phyloP scores from a whole-genome alignment of 23 tunicate species.

The Botrylloides violaceus region DNA sequence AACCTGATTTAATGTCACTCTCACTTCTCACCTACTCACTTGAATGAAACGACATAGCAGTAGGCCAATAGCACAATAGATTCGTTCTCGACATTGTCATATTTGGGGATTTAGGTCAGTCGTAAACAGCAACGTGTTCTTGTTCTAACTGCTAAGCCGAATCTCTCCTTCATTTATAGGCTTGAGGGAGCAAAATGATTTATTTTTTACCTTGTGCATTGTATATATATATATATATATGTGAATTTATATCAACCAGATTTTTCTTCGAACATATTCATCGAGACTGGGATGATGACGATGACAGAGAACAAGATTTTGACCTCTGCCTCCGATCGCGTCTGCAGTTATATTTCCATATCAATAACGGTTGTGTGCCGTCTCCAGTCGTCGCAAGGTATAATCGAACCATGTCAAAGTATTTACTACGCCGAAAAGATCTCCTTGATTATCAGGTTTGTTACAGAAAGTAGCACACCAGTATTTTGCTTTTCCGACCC shows the following conservation, averaged over 20 bases:
- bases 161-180: background rate
- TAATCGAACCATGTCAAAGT: slow-evolving; percentile 90
- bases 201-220: too few relatives aligned
- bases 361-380: slow-evolving; percentile 65
- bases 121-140: too few relatives aligned
- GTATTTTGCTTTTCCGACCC: too few relatives aligned
- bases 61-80: too few relatives aligned
- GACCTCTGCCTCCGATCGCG: slow-evolving; percentile 79
- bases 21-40: too few relatives aligned
- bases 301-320: slow-evolving; percentile 80
- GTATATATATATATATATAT: too few relatives aligned
- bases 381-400: slow-evolving; percentile 76
- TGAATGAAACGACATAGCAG: too few relatives aligned
- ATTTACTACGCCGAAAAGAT: slow-evolving; percentile 69
- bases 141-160: too few relatives aligned
- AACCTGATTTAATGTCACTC: too few relatives aligned
- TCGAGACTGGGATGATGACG: slow-evolving; percentile 95
- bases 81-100: too few relatives aligned
- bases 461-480: too few relatives aligned
- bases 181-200: background rate
- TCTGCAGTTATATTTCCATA: slow-evolving; percentile 64
- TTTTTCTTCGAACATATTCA: slow-evolving; percentile 79
- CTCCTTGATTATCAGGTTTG: slow-evolving; percentile 84
- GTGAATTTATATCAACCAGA: slow-evolving; percentile 22
- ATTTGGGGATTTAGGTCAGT: too few relatives aligned